Evolutionary conservation across 2,113 vertebrate genomes (phyloP), one percentile per base, ranked within the genome.

Genomic region (Rhynchomys soricoides): DNA sequence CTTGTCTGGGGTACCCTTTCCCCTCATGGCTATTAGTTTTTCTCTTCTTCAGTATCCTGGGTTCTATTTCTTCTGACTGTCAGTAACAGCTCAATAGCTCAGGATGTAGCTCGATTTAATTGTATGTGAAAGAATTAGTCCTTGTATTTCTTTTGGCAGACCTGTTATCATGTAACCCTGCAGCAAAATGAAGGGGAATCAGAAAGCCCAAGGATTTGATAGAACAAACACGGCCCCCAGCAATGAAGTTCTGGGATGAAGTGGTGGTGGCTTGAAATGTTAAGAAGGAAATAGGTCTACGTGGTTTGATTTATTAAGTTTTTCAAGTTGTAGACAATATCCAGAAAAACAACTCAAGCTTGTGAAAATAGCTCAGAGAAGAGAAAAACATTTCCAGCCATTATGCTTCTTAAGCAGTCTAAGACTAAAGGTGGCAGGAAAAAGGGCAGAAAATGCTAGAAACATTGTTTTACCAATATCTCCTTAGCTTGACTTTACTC

Each of bases 61-160:
- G 92, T 73, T 89, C 40, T 10, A 15, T 93, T 26, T 79, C 48
- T 93, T 91, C 40, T 34, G 52, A 89, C 7, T 77, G 31, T 45
- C 90, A 96, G 5, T 19, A 59, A 86, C 57, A 92, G 22, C 24
- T 12, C 68, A 92, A 4, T 22, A 45, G 77, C 31, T 91, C 43
- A 45, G 2, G 59, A 68, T 68, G 34, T 19, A 78, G 4, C 34
- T 82, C 24, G 43, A 16, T 55, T 87, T 81, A 31, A 29, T 66
- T 86, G 73, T 74, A 12, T 95, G 75, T 90, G 86, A 93, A 89
- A 78, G 71, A 43, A 89, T 48, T 3, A 66, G 22, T 62, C 70
- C 48, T 48, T 68, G 16, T 45, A 79, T 86, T 90, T 89, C 13
- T 87, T 86, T 78, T 93, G 90, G 78, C 68, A 96, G 91, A 93